Base-by-base conservation (phyloP, 2,113 vertebrate species). In the Sylvietta virens region DNA sequence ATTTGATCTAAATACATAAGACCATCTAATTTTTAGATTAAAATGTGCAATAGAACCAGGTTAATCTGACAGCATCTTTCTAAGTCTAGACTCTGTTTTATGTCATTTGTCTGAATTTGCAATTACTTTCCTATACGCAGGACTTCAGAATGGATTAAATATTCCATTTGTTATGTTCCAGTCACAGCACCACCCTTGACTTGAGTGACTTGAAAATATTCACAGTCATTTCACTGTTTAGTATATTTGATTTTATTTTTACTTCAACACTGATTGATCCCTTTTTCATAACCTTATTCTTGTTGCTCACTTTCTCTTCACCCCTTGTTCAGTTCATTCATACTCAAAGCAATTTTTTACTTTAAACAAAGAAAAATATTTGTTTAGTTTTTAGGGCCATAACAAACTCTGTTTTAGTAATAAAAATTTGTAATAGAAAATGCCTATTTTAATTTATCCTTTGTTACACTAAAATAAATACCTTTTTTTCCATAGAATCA, bases 271-370 rank as follows among this genome's bases (percentile, higher is more conserved):
- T 42, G 23, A 79, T 26, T 60, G 27, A 28, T 78, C 21, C 7
- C 30, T 47, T 74, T 85, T 70, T 61, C 56, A 74, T 42, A 88
- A 70, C 7, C 14, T 65, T 40, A 82, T 31, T 81, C 22, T 50
- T 64, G 12, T 54, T 42, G 72, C 9, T 54, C 14, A 15, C 50
- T 64, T 90, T 64, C n/a, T 70, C 60, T 78, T 85, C n/a, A 69
- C 3, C 21, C 7, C 40, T 79, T 0, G 0, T 39, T 51, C 45
- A 56, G 30, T 26, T 70, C 15, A 42, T n/a, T 70, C 5, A 11
- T 51, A 54, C 9, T 60, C 13, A 30, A 60, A 81, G 15, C 45
- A 81, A 50, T 73, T 69, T 65, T 39, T 56, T 66, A 70, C 11
- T 51, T 64, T 50, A 77, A 92, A 67, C 8, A 57, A 62, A 24